Conservation (phyloP, 2,113 vertebrate species). For the Zingel zingel region DNA sequence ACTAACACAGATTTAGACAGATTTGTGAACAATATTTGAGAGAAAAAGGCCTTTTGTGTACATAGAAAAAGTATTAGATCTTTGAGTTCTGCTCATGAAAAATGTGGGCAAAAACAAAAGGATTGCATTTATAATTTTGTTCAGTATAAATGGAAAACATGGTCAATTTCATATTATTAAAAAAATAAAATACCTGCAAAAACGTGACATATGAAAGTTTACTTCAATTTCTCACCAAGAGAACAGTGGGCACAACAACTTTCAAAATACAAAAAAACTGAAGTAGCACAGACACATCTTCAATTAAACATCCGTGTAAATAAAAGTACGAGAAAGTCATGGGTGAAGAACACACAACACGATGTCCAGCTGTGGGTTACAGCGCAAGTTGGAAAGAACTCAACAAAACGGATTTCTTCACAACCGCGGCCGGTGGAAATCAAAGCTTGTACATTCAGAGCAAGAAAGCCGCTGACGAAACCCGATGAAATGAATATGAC, state of each 20-base stretch:
- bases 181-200: background rate
- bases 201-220: background rate
- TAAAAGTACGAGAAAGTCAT: too few species aligned
- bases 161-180: background rate
- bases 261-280: background rate
- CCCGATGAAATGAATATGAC: slow-evolving; percentile 14
- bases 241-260: too few species aligned
- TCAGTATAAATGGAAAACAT: background rate
- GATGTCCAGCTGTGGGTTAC: background rate
- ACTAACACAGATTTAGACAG: too few species aligned
- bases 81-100: too few species aligned
- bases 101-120: too few species aligned
- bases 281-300: too few species aligned
- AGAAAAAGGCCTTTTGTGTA: too few species aligned
- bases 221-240: too few species aligned
- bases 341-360: background rate
- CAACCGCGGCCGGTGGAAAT: background rate
- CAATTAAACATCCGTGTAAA: too few species aligned
- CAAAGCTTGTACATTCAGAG: background rate
- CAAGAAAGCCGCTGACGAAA: slow-evolving; percentile 6
- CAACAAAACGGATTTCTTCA: background rate
- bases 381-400: background rate
- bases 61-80: too few species aligned
- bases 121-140: too few species aligned
- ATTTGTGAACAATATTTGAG: too few species aligned